Conservation (phyloP, 2,113 vertebrate species). For the Petrocephalus zakoni region DNA sequence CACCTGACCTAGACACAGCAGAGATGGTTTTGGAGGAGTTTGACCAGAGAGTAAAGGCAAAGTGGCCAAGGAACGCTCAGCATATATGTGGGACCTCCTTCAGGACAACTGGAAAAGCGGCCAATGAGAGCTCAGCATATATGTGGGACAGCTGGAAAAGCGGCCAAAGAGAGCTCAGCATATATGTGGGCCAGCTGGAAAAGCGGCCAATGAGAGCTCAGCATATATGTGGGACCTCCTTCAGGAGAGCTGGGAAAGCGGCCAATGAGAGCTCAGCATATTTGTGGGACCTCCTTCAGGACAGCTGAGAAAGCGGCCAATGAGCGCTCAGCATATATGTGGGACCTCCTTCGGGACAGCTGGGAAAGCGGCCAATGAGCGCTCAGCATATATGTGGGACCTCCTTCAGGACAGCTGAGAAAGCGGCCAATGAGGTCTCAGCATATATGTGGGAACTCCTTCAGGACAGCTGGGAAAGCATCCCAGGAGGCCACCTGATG, state of each 20-base stretch:
- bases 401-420: not conserved
- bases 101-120: not conserved
- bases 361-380: not conserved
- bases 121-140: not conserved
- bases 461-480: not conserved
- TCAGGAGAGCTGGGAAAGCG: not conserved
- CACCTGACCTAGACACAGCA: not conserved
- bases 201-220: not conserved
- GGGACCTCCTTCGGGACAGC: not conserved
- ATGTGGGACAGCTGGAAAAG: not conserved
- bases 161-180: not conserved
- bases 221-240: not conserved
- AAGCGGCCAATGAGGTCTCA: not conserved
- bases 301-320: not conserved
- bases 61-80: not conserved
- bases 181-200: not conserved
- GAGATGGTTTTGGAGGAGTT: not conserved
- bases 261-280: not conserved
- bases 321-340: not conserved
- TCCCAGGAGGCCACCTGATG: no score
- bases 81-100: no score
- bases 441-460: not conserved
- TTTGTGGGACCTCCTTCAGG: not conserved
- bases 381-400: not conserved
- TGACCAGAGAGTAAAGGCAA: not conserved